phyloP scores from a whole-genome alignment of 2,113 vertebrate genomes.

The Pithys albifrons region DNA sequence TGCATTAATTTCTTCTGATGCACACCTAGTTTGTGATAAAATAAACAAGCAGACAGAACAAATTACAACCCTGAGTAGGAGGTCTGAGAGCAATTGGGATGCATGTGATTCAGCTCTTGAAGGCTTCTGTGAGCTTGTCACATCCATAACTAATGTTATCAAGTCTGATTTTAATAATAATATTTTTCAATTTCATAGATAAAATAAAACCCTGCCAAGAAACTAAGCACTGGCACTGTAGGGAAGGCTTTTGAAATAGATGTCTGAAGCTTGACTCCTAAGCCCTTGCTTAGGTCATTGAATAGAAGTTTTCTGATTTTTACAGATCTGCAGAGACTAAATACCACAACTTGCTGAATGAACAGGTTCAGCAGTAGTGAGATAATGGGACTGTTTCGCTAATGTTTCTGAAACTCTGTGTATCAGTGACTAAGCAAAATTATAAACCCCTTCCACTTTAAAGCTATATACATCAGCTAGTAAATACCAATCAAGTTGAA shows the following conservation, averaged over 20 bases:
- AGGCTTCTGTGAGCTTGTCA: background rate
- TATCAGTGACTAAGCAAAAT: background rate
- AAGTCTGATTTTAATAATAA: background rate
- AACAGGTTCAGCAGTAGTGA: accelerated
- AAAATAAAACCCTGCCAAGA: background rate
- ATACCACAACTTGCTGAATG: background rate
- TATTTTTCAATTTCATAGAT: background rate
- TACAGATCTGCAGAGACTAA: background rate
- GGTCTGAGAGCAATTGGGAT: background rate
- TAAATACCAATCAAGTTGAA: background rate
- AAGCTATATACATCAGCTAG: background rate
- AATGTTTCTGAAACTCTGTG: background rate
- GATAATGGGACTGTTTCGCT: background rate
- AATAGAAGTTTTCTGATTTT: background rate
- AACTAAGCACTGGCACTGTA: background rate
- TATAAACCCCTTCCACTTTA: background rate
- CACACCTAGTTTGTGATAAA: background rate
- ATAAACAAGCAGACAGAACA: background rate
- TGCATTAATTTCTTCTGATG: background rate
- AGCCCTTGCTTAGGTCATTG: background rate
- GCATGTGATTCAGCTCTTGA: background rate
- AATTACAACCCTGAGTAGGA: background rate
- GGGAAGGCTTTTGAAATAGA: background rate
- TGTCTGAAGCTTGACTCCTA: background rate
- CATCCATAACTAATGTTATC: background rate